These are phyloP conservation scores for Schizotus pectinicornis DNA, from an alignment of 2,888 invertebrate species.

Conservation along the genomic window DNA sequence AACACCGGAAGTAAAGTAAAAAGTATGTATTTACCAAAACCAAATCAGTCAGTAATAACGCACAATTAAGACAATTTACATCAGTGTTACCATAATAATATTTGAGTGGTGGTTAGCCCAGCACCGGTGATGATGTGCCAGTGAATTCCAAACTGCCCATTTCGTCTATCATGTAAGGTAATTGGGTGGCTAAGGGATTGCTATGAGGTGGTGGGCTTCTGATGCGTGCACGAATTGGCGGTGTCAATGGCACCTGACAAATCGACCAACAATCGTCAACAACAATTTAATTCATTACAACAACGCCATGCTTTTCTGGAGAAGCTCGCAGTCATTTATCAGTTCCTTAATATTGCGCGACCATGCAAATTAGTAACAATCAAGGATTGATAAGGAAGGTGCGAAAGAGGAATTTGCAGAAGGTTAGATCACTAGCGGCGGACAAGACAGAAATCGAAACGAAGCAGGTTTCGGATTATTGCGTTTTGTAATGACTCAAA, in stretches of 20 bases:
- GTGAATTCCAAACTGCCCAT: slow-evolving; percentile 62
- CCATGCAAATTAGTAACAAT: no score
- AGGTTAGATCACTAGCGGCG: no score
- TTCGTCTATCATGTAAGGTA: slow-evolving; percentile 71
- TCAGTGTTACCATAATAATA: slow-evolving; percentile 2
- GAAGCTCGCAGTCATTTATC: neutral
- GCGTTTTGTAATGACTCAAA: slow-evolving; percentile 1
- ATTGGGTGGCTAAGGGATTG: slow-evolving; percentile 59
- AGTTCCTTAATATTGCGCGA: no score
- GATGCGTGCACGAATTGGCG: slow-evolving; percentile 46
- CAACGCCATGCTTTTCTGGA: neutral
- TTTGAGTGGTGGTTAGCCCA: slow-evolving; percentile 28
- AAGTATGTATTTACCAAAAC: slow-evolving; percentile 24
- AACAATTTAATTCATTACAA: slow-evolving; percentile 3
- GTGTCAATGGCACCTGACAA: slow-evolving; percentile 36
- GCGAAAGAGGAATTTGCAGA: no score
- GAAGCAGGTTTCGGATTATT: no score
- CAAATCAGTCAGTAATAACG: slow-evolving; percentile 21
- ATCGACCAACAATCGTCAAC: neutral
- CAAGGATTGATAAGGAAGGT: no score
- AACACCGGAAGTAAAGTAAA: slow-evolving; percentile 15
- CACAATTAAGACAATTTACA: slow-evolving; percentile 3
- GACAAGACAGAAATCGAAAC: no score
- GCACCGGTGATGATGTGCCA: slow-evolving; percentile 30
- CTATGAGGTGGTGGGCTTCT: slow-evolving; percentile 54